phyloP scores from a whole-genome alignment of 2,113 vertebrate genomes.

The Seriola rivoliana region DNA sequence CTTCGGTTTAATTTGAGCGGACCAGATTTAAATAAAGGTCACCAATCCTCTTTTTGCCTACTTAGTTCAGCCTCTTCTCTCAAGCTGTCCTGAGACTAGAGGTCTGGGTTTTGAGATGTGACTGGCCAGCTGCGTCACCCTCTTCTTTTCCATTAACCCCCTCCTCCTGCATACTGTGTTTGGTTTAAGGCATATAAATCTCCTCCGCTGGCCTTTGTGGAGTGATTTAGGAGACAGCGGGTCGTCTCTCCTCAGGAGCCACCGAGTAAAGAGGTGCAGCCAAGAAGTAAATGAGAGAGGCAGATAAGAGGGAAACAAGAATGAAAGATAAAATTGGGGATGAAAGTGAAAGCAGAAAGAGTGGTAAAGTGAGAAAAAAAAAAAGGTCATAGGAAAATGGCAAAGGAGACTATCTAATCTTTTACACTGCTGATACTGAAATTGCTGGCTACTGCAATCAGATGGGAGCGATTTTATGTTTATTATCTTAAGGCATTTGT shows the following conservation, averaged over 20 bases:
- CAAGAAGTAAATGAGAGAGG: slow-evolving; percentile 40
- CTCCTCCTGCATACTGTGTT: slow-evolving; percentile 45
- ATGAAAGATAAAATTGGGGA: slow-evolving; percentile 35
- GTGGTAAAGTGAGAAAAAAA: background rate
- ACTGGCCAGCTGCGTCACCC: slow-evolving; percentile 47
- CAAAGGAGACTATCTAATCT: slow-evolving; percentile 1
- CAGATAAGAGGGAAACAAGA: slow-evolving; percentile 37
- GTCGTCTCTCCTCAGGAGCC: slow-evolving; percentile 47
- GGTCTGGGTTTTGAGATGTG: slow-evolving; percentile 17
- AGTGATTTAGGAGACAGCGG: slow-evolving; percentile 68
- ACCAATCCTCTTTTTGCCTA: background rate
- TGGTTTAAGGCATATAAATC: slow-evolving; percentile 65
- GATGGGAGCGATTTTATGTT: background rate
- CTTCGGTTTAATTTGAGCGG: slow-evolving; percentile 21
- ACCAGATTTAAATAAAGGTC: slow-evolving; percentile 15
- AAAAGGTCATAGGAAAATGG: background rate
- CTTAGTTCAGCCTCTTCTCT: slow-evolving; percentile 1
- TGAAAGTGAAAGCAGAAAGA: slow-evolving; percentile 36
- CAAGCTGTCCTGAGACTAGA: background rate
- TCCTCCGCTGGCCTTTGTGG: slow-evolving; percentile 40
- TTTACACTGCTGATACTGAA: background rate
- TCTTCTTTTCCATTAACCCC: slow-evolving; percentile 44
- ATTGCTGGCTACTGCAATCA: background rate
- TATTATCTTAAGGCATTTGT: slow-evolving; percentile 2
- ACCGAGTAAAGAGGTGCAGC: slow-evolving; percentile 30